Evolutionary conservation across 2,797 vertebrate genomes (phyloP).

Genomic region (Gambusia yucatana): DNA sequence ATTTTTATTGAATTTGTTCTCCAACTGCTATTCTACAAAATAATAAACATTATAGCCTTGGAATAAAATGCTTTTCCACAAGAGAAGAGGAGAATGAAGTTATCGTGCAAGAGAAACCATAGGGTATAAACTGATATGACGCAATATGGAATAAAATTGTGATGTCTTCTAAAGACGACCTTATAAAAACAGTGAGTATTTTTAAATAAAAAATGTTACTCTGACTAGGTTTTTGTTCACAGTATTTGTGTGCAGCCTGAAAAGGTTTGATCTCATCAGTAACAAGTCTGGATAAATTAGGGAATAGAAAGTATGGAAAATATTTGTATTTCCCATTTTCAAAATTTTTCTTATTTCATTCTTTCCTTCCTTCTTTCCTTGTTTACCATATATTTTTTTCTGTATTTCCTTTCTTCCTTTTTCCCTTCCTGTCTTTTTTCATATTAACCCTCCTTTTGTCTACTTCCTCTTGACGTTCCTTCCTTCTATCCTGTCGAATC

Average conservation of each 20-base stretch:
- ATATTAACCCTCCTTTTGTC: not conserved
- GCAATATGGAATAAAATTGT: not conserved
- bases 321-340: not conserved
- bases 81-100: constrained; percentile 25
- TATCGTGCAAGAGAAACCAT: constrained; percentile 29
- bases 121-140: constrained; percentile 15
- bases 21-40: constrained; percentile 1
- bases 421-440: not conserved
- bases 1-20: constrained; percentile 18
- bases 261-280: not conserved
- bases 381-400: not conserved
- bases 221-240: not conserved
- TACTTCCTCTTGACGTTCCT: not conserved
- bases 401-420: too few species aligned
- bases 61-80: constrained; percentile 25
- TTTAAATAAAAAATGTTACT: not conserved
- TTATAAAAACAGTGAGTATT: not conserved
- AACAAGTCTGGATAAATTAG: not conserved
- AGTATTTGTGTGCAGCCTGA: not conserved
- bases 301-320: not conserved
- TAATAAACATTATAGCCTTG: constrained; percentile 17
- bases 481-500: not conserved
- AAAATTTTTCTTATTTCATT: not conserved
- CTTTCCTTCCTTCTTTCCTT: not conserved
- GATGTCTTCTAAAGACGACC: not conserved